Conservation (phyloP, 2,797 vertebrate species). For the Vultur gryphus region DNA sequence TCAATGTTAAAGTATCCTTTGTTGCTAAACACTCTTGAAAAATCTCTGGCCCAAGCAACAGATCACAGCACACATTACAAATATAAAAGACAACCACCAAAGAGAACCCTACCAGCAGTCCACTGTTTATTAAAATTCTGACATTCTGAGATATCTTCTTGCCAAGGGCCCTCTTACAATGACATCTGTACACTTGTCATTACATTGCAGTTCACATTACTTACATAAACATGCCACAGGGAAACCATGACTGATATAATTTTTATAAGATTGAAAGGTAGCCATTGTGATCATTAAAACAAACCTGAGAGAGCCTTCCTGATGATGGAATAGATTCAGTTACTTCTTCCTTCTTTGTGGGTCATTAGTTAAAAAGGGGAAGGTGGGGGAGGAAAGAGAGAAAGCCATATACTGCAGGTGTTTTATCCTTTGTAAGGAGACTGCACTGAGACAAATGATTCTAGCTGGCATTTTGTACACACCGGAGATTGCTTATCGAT, state of each 20-base stretch:
- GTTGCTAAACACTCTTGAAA: slow-evolving; percentile 14
- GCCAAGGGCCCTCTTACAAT: slow-evolving; percentile 78
- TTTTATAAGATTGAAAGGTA: slow-evolving; percentile 76
- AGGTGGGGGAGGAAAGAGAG: slow-evolving; percentile 57
- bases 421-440: slow-evolving; percentile 85
- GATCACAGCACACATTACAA: not conserved
- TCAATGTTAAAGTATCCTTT: not conserved
- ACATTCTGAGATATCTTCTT: slow-evolving; percentile 75
- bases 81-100: slow-evolving; percentile 43
- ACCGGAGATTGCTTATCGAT: slow-evolving; percentile 99
- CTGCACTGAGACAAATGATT: slow-evolving; percentile 98
- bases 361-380: slow-evolving; percentile 94
- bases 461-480: slow-evolving; percentile 98
- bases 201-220: slow-evolving; percentile 71
- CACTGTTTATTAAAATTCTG: slow-evolving; percentile 66
- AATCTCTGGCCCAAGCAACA: not conserved
- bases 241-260: slow-evolving; percentile 74
- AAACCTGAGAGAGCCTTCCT: slow-evolving; percentile 75
- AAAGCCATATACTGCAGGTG: slow-evolving; percentile 80
- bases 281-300: slow-evolving; percentile 75
- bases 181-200: slow-evolving; percentile 86
- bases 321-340: slow-evolving; percentile 87
- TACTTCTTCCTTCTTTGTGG: slow-evolving; percentile 86
- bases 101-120: slow-evolving; percentile 44
- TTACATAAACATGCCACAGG: slow-evolving; percentile 75